A percentile compares a stretch with the other conserved stretches of the same genome.
These are phyloP conservation scores for Tenebrosternarchus preto DNA, from an alignment of 2,113 vertebrate species.

Conservation along the genomic window DNA sequence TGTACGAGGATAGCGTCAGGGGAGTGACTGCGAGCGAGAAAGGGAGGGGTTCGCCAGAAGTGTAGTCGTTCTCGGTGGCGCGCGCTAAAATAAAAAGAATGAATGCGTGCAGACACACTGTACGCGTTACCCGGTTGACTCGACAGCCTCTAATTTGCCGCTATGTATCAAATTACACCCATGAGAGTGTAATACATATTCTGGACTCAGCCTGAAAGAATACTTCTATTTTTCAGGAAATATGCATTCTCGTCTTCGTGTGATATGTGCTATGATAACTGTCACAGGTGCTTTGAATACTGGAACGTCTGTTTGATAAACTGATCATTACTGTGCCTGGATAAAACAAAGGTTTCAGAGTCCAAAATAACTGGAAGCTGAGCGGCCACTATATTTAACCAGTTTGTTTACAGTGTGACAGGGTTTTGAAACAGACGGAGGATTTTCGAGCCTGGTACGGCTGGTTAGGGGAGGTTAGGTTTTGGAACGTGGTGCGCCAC, in stretches of 20 bases:
- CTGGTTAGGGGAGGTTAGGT: too few relatives aligned
- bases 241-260: not conserved
- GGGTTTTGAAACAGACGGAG: too few relatives aligned
- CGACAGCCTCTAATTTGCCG: not conserved
- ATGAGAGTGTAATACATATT: not conserved
- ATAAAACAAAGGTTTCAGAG: too few relatives aligned
- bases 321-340: too few relatives aligned
- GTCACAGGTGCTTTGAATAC: too few relatives aligned
- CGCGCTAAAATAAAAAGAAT: conserved; percentile 33
- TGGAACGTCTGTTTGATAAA: too few relatives aligned
- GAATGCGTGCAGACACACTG: conserved; percentile 22
- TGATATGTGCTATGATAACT: too few relatives aligned
- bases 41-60: conserved; percentile 52
- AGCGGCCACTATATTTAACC: not conserved
- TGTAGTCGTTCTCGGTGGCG: not conserved
- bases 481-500: too few relatives aligned
- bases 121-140: not conserved
- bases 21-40: conserved; percentile 3
- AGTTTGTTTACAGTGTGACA: too few relatives aligned
- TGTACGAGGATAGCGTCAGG: conserved; percentile 33
- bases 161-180: not conserved
- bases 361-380: not conserved
- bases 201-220: not conserved
- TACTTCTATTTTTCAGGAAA: not conserved
- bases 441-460: too few relatives aligned